Evolutionary conservation across 2,113 vertebrate species (phyloP).

Genomic region (Sorex fumeus): DNA sequence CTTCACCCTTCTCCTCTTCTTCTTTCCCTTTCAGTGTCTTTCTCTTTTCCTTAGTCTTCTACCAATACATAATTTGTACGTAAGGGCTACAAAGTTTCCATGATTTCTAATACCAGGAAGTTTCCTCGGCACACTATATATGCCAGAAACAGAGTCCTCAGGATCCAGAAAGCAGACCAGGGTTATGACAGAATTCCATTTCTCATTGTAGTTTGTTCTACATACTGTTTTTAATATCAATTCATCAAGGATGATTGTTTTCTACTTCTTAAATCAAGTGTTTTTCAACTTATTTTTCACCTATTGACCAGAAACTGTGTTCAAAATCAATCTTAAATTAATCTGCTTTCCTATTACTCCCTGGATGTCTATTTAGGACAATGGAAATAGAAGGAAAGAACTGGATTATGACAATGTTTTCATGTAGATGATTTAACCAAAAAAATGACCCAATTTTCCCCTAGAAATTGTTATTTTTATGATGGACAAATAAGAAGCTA

Average conservation of each 20-base stretch:
- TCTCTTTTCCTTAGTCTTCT: too few species aligned
- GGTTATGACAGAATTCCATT: conserved; percentile 2
- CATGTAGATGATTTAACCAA: neutral
- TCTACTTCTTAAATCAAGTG: neutral
- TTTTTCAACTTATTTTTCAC: too few species aligned
- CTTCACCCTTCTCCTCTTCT: neutral
- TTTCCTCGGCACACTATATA: neutral
- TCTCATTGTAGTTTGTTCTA: neutral
- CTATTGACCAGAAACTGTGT: too few species aligned
- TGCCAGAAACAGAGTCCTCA: neutral
- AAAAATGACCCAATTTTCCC: conserved; percentile 16
- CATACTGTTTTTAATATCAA: neutral
- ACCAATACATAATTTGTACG: neutral
- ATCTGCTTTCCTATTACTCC: neutral
- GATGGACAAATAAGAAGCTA: neutral
- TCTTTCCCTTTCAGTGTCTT: neutral
- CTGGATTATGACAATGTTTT: neutral
- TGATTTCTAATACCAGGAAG: neutral
- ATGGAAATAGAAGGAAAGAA: neutral
- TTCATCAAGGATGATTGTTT: neutral
- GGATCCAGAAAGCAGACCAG: neutral
- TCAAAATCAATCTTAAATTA: too few species aligned
- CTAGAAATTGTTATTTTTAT: neutral
- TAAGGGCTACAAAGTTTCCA: neutral
- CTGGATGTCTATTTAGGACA: neutral